Evolutionary conservation across 2,113 vertebrate species (phyloP), one percentile per base, ranked within the genome.

Genomic region (Burhinus oedicnemus): DNA sequence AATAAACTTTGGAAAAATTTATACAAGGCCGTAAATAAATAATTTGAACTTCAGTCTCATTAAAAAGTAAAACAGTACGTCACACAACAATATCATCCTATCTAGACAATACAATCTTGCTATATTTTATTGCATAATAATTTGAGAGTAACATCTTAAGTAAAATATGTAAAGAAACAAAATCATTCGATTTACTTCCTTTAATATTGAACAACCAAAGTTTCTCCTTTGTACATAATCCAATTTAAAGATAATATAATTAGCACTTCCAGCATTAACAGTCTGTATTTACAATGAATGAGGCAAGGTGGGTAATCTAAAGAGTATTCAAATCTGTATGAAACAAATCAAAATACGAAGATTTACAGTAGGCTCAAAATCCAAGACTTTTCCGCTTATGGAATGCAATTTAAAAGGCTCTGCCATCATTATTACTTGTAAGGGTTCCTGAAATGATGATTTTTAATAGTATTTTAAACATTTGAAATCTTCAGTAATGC

Each of bases 141-240:
- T 96, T 97, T 72, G 70, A 96, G 93, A 95, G 93, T 93, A 77
- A 94, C 93, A 94, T 92, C 78, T 96, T 92, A 94, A 97, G 94
- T 95, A 96, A 98, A 97, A 94, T 95, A 96, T 82, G 95, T 97
- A 97, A 97, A 95, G 97, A 98, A 98, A 96, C 92, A 74, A 83
- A 97, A 96, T 80, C 64, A 94, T 93, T 97, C 97, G 75, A 97
- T 98, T 98, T 96, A 97, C 96, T 97, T 97, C 94, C 97, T 98
- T 98, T 98, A 98, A 98, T 98, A 98, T 97, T 96, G 97, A 98
- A 98, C 97, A 98, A 98, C 96, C 97, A 97, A 98, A 97, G 96
- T 92, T 96, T 95, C 27, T 83, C 86, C 92, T 97, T 98, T 97
- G 87, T 98, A 98, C 98, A 98, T 98, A 98, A 98, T 98, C 97